Evolutionary conservation across 2,113 vertebrate species (phyloP).

Genomic region (Forbesichthys agassizii): DNA sequence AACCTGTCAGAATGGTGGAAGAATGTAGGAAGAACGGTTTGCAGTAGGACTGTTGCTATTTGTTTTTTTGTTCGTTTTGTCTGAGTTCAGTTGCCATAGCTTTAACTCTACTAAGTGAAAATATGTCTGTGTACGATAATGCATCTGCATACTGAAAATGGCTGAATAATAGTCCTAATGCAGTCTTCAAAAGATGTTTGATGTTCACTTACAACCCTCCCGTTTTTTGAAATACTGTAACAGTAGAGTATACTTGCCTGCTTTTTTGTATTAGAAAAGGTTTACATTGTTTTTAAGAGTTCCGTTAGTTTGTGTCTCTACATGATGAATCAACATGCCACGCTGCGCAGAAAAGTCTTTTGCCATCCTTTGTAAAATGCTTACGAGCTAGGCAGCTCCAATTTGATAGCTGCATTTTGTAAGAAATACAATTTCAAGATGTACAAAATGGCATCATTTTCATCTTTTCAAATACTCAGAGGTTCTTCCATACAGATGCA

Average conservation of each 20-base stretch:
- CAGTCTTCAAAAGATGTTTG: constrained; percentile 8
- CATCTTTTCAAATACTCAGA: not conserved
- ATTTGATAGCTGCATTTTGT: not conserved
- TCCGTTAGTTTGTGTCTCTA: constrained; percentile 25
- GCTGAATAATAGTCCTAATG: constrained; percentile 10
- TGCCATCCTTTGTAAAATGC: not conserved
- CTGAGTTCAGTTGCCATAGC: constrained; percentile 1
- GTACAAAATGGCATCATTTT: not conserved
- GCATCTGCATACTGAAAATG: constrained; percentile 30
- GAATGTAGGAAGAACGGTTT: constrained; percentile 20
- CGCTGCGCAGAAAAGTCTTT: constrained; percentile 4
- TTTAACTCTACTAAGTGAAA: too few relatives aligned
- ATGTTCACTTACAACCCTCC: not conserved
- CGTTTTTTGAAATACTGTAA: not conserved
- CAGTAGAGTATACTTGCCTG: not conserved
- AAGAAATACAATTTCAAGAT: too few relatives aligned
- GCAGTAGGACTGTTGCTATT: constrained; percentile 2
- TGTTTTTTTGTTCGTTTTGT: not conserved
- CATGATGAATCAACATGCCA: constrained; percentile 26
- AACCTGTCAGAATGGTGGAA: constrained; percentile 27
- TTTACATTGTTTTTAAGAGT: constrained; percentile 14
- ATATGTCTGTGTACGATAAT: constrained; percentile 8
- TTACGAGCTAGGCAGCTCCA: not conserved
- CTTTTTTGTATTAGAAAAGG: constrained; percentile 23
- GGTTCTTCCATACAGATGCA: not conserved